Evolutionary conservation across 2,888 invertebrate genomes (phyloP).

Genomic region (Agrotis exclamationis): DNA sequence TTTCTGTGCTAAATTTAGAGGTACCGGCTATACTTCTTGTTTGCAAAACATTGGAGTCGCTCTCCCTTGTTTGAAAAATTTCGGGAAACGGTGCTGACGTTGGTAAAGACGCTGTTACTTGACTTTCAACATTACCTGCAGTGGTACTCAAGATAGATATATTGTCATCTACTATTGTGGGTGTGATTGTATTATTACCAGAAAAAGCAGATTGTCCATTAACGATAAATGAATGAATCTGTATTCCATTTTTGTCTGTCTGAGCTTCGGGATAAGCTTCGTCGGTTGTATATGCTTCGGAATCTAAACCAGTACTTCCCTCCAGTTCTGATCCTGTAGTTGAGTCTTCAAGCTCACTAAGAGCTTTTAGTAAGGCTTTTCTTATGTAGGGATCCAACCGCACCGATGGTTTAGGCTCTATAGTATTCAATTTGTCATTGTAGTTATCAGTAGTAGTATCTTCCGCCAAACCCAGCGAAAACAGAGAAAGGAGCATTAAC

Average conservation of each 20-base stretch:
- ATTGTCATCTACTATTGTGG: conserved; percentile 82
- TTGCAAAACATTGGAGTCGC: conserved; percentile 81
- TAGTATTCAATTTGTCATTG: conserved; percentile 84
- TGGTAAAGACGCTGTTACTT: conserved; percentile 81
- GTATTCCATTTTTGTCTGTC: conserved; percentile 80
- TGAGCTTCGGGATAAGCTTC: conserved; percentile 81
- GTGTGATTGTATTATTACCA: conserved; percentile 76
- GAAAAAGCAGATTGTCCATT: conserved; percentile 86
- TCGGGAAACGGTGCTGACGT: conserved; percentile 84
- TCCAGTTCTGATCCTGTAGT: conserved; percentile 87
- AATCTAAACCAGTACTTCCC: conserved; percentile 74
- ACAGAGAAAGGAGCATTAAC: conserved; percentile 75
- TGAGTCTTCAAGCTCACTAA: conserved; percentile 93
- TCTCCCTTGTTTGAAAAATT: conserved; percentile 85
- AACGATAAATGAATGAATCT: conserved; percentile 91
- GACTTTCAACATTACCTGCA: conserved; percentile 87
- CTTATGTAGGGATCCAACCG: conserved; percentile 94
- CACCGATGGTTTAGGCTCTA: conserved; percentile 89
- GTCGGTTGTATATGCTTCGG: conserved; percentile 80
- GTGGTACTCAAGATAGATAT: conserved; percentile 87
- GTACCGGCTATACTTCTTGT: conserved; percentile 82
- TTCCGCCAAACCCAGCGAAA: conserved; percentile 76
- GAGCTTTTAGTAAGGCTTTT: conserved; percentile 94
- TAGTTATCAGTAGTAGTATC: conserved; percentile 76
- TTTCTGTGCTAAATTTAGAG: conserved; percentile 72